Evolutionary conservation across 2,797 vertebrate species (phyloP), one percentile per base, ranked within the genome.

Genomic region (Liparis tanakae): DNA sequence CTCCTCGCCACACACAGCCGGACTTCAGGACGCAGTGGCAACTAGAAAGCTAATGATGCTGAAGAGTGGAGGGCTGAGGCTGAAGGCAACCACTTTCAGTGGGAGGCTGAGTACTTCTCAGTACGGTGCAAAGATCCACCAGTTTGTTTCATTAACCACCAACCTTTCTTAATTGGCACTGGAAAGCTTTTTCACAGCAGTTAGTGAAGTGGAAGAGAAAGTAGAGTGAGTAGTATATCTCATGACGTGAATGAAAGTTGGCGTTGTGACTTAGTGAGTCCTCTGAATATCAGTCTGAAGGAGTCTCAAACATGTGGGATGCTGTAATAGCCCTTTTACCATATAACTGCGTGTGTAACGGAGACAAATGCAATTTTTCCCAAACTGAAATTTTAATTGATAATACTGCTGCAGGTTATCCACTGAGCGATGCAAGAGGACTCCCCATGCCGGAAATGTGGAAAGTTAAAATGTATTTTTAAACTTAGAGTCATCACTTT

Each of bases 101-200:
- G 60, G 79, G 79, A 76, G 76, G 81, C 60, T 33, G 69, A 77
- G 73, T 74, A 61, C 14, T 72, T 74, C 67, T 76, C 76, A 66
- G 55, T 15, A 4, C 61, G 74, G 75, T 74, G 70, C 72, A 79
- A 79, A 85, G 37, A 50, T 54, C 69, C 7, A 30, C 44, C 56
- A 59, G 54, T 85, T 84, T 79, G 65, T 88, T 80, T 86, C 70
- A 85, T 90, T 85, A 82, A 72, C 57, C 54, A 56, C 63, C 69
- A 68, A 63, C 74, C 58, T 78, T 62, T 75, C 51, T 57, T 74
- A 76, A 64, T 51, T 60, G 61, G 50, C 70, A 59, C 75, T 55
- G 13, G 34, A 65, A 30, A 69, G 81, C 66, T 73, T 43, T 77
- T 72, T 74, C 59, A 73, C 70, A 65, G 74, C 54, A 67, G 74